phyloP scores from a whole-genome alignment of 2,113 vertebrate genomes.

The Dromaius novaehollandiae region DNA sequence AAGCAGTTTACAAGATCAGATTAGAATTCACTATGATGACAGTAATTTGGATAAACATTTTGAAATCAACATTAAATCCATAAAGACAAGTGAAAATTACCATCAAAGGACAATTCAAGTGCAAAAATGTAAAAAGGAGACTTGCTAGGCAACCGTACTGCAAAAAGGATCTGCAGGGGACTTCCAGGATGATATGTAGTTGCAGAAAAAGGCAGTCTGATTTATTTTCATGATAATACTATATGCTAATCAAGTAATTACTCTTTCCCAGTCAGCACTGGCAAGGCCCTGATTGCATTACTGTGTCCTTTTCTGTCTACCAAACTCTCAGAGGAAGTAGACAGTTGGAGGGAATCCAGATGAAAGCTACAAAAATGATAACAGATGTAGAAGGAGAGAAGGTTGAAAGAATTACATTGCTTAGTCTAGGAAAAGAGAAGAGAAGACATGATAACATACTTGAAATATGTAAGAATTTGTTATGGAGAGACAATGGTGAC shows the following conservation, averaged over 20 bases:
- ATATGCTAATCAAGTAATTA: background rate
- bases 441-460: background rate
- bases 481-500: background rate
- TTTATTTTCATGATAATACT: background rate
- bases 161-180: background rate
- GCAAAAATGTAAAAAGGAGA: background rate
- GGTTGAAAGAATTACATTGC: background rate
- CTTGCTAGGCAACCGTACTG: background rate
- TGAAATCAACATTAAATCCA: background rate
- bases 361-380: slow-evolving; percentile 20
- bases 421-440: slow-evolving; percentile 34
- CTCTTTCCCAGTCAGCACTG: background rate
- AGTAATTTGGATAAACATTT: background rate
- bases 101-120: background rate
- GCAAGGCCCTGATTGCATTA: background rate
- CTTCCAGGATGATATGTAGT: background rate
- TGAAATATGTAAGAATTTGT: slow-evolving; percentile 2
- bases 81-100: background rate
- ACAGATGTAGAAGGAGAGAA: background rate
- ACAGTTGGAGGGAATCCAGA: background rate
- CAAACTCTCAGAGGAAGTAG: background rate
- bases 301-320: background rate
- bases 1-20: background rate
- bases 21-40: background rate
- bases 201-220: background rate